A percentile compares a stretch with the other conserved stretches of the same genome.
Evolutionary conservation across 2,888 invertebrate species (phyloP).

Genomic region (Lasius platythorax): DNA sequence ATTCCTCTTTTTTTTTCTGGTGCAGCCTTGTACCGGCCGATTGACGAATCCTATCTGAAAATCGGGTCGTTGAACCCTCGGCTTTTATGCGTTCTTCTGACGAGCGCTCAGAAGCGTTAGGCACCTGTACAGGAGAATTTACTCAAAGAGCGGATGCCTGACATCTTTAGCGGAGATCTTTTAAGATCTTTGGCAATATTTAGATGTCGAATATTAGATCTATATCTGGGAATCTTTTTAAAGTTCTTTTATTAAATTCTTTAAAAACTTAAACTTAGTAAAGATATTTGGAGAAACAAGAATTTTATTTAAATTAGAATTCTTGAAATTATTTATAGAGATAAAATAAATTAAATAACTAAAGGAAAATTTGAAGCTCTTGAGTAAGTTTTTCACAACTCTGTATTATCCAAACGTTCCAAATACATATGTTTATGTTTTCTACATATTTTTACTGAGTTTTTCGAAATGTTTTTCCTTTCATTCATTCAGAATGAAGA

Average conservation of each 20-base stretch:
- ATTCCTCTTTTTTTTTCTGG: background rate
- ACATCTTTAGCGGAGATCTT: background rate
- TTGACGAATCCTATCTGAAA: constrained; percentile 32
- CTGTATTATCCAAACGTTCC: background rate
- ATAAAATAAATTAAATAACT: background rate
- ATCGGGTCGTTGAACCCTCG: constrained; percentile 20
- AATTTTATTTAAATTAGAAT: background rate
- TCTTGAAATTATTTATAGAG: background rate
- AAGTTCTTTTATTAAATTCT: background rate
- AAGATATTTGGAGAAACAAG: background rate
- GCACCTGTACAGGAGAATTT: background rate
- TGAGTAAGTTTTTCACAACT: background rate
- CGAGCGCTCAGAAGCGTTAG: background rate
- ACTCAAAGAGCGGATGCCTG: background rate
- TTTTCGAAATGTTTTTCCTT: background rate
- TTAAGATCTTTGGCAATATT: background rate
- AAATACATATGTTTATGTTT: background rate
- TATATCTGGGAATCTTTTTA: background rate
- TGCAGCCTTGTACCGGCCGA: background rate
- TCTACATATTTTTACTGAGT: background rate
- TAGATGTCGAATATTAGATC: background rate
- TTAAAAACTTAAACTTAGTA: too few relatives aligned
- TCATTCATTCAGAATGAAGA: background rate
- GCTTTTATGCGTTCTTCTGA: background rate
- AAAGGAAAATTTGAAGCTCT: background rate